Base-by-base conservation (phyloP, 2,113 vertebrate species). In the Oreochromis tanganicae region DNA sequence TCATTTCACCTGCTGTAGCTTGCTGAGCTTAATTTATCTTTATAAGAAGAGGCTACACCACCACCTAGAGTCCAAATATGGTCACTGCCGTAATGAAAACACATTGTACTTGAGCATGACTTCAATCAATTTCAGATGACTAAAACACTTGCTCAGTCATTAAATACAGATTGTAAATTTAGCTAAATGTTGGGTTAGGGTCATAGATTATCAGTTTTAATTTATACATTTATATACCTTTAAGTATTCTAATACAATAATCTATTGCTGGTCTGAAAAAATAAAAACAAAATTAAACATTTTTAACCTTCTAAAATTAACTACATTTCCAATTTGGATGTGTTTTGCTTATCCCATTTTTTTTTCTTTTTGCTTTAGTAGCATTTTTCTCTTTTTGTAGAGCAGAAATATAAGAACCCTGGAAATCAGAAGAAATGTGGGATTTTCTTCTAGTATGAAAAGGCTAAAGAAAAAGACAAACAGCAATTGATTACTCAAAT, bases 71-170 rank as follows among this genome's bases (percentile, higher is more conserved):
- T 17, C 24, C 43, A 78, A 12, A 17, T 3, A n/a, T 32, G 16
- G 16, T 29, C 66, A n/a, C 71, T 50, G 6, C 71, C 2, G 4
- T 3, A 27, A 27, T 1, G 0, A 17, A 73, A 4, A 73, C 41
- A 5, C 66, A 0, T 9, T 2, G 21, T 29, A 29, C 13, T 46
- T 27, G n/a, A 43, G 12, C n/a, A 14, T 41, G 36, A 41, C 34
- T 43, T 63, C 9, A 43, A 1, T 6, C 5, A 29, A 27, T 75
- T 48, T 48, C 41, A 75, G 4, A 46, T 9, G 12, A 43, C 36
- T 71, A 71, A 71, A 46, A 46, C 38, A 48, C 9, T 48, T 48
- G 4, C 14, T 48, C 14, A 11, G 41, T 48, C 2, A 48, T 19
- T 48, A 29, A 73, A 46, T 46, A 4, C 13, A 71, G 8, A 43